Conservation (phyloP, 2,888 invertebrate species). For the Eurytoma californica region DNA sequence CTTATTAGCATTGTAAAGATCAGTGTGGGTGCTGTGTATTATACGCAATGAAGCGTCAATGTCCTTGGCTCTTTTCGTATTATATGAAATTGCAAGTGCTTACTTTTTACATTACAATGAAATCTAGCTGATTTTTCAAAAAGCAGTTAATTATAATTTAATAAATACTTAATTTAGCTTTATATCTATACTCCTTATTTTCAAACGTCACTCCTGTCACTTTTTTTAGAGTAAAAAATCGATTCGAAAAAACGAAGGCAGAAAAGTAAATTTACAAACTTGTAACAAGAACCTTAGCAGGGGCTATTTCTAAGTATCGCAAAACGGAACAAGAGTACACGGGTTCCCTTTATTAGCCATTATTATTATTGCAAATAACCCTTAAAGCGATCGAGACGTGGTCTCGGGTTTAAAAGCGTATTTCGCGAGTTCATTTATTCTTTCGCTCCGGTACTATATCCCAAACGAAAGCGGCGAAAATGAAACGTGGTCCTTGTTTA, state of each 20-base stretch:
- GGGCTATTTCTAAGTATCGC: not conserved
- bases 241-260: not conserved
- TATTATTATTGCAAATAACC: constrained; percentile 70
- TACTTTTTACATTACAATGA: too few species aligned
- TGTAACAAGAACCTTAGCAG: not conserved
- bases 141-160: too few species aligned
- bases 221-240: too few species aligned
- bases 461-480: constrained; percentile 67
- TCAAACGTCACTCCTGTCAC: too few species aligned
- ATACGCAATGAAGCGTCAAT: too few species aligned
- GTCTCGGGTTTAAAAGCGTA: constrained; percentile 71
- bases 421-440: constrained; percentile 61
- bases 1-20: too few species aligned
- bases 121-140: too few species aligned
- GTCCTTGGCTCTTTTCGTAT: too few species aligned
- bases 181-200: too few species aligned
- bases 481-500: constrained; percentile 47
- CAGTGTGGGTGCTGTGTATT: too few species aligned
- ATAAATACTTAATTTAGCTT: too few species aligned
- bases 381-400: constrained; percentile 55
- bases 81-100: too few species aligned
- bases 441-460: constrained; percentile 59
- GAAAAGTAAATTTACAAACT: not conserved
- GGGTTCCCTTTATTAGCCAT: constrained; percentile 70
- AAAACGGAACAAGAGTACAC: constrained; percentile 45